Conservation (phyloP, 2,113 vertebrate species). For the Brienomyrus brachyistius region DNA sequence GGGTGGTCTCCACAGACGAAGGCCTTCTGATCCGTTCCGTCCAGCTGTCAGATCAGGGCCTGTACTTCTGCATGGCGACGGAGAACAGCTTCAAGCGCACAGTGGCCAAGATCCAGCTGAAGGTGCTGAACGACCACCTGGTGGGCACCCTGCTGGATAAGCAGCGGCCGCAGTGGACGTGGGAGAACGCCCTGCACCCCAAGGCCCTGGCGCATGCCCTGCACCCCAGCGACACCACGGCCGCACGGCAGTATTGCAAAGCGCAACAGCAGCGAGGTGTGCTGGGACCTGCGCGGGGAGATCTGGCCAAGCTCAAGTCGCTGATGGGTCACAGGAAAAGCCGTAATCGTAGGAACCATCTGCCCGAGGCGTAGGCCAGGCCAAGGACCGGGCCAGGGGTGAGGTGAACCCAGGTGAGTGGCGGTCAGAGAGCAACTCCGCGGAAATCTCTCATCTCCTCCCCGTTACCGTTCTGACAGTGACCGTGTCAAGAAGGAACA, state of each 20-base stretch:
- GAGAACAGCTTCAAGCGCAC: conserved; percentile 95
- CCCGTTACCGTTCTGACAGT: conserved; percentile 4
- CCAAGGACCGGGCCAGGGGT: not conserved
- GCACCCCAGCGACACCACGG: conserved; percentile 79
- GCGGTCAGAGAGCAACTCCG: not conserved
- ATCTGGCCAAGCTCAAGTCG: conserved; percentile 87
- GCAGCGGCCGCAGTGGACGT: conserved; percentile 76
- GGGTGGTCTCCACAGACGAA: conserved; percentile 78
- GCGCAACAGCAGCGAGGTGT: conserved; percentile 74
- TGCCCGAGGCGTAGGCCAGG: conserved; percentile 65
- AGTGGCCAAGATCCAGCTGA: conserved; percentile 86
- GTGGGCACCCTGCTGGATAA: conserved; percentile 76
- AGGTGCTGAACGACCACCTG: conserved; percentile 74
- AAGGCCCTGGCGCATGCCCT: conserved; percentile 77
- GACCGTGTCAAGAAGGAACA: conserved; percentile 11
- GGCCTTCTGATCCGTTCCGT: conserved; percentile 85
- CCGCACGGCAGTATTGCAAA: conserved; percentile 90
- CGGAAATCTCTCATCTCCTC: not conserved
- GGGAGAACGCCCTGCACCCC: conserved; percentile 74
- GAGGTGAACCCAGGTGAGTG: not conserved
- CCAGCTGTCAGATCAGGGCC: conserved; percentile 78
- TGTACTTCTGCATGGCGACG: conserved; percentile 89
- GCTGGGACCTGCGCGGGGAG: conserved; percentile 69
- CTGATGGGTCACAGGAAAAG: conserved; percentile 88
- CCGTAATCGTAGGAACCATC: conserved; percentile 83